Evolutionary conservation across 2,888 invertebrate genomes (phyloP).

Genomic region (Drosophila aldrichi): DNA sequence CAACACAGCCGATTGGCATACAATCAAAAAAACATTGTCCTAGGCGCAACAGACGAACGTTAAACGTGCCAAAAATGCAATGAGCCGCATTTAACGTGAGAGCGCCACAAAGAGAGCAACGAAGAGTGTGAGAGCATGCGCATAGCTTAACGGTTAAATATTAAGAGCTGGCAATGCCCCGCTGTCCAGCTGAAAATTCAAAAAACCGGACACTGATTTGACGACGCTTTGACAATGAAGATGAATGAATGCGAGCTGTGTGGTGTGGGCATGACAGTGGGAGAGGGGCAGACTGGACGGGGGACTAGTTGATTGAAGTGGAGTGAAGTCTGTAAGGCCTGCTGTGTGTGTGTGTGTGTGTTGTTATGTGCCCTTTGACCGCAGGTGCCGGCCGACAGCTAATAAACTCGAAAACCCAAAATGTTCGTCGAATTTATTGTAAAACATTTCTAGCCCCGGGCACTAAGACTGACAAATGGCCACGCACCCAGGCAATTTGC

Average conservation of each 20-base stretch:
- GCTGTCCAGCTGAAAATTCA: constrained; percentile 19
- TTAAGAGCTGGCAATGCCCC: constrained; percentile 66
- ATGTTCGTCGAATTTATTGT: constrained; percentile 75
- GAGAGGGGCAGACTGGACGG: neutral
- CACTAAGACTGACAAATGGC: constrained; percentile 79
- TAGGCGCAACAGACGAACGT: constrained; percentile 79
- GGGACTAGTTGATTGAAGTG: constrained; percentile 5
- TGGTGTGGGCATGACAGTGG: neutral
- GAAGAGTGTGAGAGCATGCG: constrained; percentile 59
- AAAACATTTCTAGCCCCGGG: constrained; percentile 59
- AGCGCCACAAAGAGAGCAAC: constrained; percentile 18
- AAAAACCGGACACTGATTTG: constrained; percentile 69
- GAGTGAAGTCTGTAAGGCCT: neutral
- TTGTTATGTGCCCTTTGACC: constrained; percentile 65
- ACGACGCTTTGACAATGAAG: constrained; percentile 69
- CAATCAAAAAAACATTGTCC: constrained; percentile 82
- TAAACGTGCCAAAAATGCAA: constrained; percentile 52
- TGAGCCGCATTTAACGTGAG: constrained; percentile 31
- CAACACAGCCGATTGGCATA: constrained; percentile 38
- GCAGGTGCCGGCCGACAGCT: constrained; percentile 71
- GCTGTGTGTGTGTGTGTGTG: neutral
- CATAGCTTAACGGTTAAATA: constrained; percentile 9
- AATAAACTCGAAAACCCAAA: constrained; percentile 73
- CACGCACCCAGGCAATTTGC: constrained; percentile 74
- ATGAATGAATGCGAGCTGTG: constrained; percentile 59